These are phyloP conservation scores for Drosophila picticornis DNA, from an alignment of 2,888 invertebrate species.

Conservation along the genomic window DNA sequence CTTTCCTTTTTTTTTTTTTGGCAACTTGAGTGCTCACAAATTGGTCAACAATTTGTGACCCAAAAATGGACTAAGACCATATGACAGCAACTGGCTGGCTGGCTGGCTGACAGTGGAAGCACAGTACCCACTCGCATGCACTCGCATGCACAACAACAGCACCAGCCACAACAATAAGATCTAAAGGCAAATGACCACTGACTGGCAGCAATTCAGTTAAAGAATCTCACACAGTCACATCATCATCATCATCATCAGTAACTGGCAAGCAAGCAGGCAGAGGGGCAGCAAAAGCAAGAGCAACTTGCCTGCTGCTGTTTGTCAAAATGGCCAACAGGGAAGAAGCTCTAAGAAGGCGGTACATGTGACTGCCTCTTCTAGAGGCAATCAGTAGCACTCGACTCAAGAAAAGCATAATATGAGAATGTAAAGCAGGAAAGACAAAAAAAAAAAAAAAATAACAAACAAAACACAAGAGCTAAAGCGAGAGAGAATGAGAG, in stretches of 20 bases:
- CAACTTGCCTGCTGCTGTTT: constrained; percentile 52
- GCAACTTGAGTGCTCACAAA: constrained; percentile 32
- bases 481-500: constrained; percentile 5
- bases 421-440: constrained; percentile 61
- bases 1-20: neutral
- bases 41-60: constrained; percentile 58
- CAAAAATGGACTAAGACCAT: constrained; percentile 53
- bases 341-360: constrained; percentile 53
- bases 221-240: constrained; percentile 64
- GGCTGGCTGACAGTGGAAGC: constrained; percentile 28
- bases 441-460: constrained; percentile 23
- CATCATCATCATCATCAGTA: constrained; percentile 62
- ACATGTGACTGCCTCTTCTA: constrained; percentile 47
- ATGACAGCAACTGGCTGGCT: constrained; percentile 38
- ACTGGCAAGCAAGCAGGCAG: constrained; percentile 14
- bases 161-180: constrained; percentile 9
- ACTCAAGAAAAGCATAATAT: constrained; percentile 52
- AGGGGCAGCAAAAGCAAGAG: constrained; percentile 29
- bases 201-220: constrained; percentile 48
- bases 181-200: constrained; percentile 47
- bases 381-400: constrained; percentile 66
- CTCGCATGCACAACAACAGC: constrained; percentile 23
- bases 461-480: constrained; percentile 1
- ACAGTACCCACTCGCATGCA: constrained; percentile 39
- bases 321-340: constrained; percentile 73